Conservation (phyloP, 1,140 invertebrate genomes). For the Triops longicaudatus region DNA sequence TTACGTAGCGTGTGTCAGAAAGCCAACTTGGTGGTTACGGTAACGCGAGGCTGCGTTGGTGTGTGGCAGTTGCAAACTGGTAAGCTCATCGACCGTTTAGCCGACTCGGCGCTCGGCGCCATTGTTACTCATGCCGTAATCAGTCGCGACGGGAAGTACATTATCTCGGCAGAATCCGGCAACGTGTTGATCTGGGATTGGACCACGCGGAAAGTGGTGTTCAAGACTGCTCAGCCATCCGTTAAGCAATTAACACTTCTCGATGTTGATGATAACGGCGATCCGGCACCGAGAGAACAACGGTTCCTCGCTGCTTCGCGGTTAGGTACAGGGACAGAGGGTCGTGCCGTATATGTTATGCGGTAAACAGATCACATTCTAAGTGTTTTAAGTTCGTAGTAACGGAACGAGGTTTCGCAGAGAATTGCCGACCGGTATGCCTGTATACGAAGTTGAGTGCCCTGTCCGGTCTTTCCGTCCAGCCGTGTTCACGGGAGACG, state of each 20-base stretch:
- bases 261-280: slow-evolving; percentile 53
- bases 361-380: slow-evolving; percentile 17
- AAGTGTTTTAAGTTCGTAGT: background rate
- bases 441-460: slow-evolving; percentile 71
- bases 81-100: slow-evolving; percentile 70
- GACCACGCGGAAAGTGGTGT: slow-evolving; percentile 69
- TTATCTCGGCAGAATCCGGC: slow-evolving; percentile 85
- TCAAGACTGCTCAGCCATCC: slow-evolving; percentile 72
- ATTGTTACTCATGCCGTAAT: slow-evolving; percentile 89
- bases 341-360: slow-evolving; percentile 20
- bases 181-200: slow-evolving; percentile 88
- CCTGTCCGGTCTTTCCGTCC: slow-evolving; percentile 58
- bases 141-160: slow-evolving; percentile 69
- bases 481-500: slow-evolving; percentile 71
- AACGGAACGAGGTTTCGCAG: slow-evolving; percentile 13
- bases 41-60: slow-evolving; percentile 85
- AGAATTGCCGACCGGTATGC: slow-evolving; percentile 52
- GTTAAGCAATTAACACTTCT: slow-evolving; percentile 77
- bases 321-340: slow-evolving; percentile 30
- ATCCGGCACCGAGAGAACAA: slow-evolving; percentile 34
- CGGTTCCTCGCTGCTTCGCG: slow-evolving; percentile 76
- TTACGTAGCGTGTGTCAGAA: slow-evolving; percentile 58
- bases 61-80: slow-evolving; percentile 89
- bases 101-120: slow-evolving; percentile 83
- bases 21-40: slow-evolving; percentile 67